Evolutionary conservation across 2,888 invertebrate genomes (phyloP), one percentile per base, ranked within the genome.

Genomic region (Venusia cambrica): DNA sequence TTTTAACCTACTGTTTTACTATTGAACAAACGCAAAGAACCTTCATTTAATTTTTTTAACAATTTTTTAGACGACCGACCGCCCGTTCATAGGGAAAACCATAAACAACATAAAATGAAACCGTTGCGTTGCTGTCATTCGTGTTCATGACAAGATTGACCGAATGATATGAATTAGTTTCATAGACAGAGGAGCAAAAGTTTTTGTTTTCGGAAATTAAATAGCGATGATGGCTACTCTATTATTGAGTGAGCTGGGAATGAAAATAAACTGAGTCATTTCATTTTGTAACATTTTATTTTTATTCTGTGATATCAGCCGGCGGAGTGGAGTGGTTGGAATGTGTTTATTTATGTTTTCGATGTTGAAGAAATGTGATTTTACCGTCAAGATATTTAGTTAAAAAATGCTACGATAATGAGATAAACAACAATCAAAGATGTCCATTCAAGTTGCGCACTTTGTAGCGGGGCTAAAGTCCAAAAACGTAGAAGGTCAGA

Each of bases 381-480:
- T n/a, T n/a, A n/a, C n/a, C n/a, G n/a, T n/a, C n/a, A n/a, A n/a
- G n/a, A n/a, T n/a, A n/a, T n/a, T n/a, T n/a, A n/a, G n/a, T n/a
- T 28, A 10, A 26, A 21, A 25, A 33, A 10, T 39, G 45, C 30
- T 32, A 50, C 58, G 56, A 44, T 54, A n/a, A 54, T 58, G 52
- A 60, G 54, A 41, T 40, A 41, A 48, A 42, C n/a, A n/a, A n/a
- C n/a, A n/a, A n/a, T n/a, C n/a, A n/a, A n/a, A 54, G 39, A 87
- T 93, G 66, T 77, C 83, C 32, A 85, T 78, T 61, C 81, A 78
- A 68, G 93, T 95, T 62, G 92, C 91, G 63, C 92, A 92, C 66
- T 95, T 97, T 81, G 94, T 97, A 27, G 88, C 91, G 69, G 96
- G 96, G 20, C 89, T 98, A 6, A 97, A 97, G 81, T 97, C 96